These are phyloP conservation scores for Planiliza haematocheilus DNA, from an alignment of 2,113 vertebrate species.

Conservation along the genomic window DNA sequence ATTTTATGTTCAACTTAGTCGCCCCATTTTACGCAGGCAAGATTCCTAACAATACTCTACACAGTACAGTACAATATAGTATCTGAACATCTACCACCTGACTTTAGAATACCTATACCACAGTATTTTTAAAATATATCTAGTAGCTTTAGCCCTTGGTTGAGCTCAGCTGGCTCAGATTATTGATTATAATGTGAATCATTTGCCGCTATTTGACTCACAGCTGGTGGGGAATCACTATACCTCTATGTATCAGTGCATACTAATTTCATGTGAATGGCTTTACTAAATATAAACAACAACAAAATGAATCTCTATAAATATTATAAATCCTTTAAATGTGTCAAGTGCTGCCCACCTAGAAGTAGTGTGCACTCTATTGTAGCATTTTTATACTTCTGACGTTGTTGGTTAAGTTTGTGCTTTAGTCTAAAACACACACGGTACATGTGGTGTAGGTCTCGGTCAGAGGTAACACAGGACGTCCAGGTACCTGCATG, in stretches of 20 bases:
- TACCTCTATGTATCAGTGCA: slow-evolving; percentile 68
- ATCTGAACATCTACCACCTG: background rate
- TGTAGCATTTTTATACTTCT: slow-evolving; percentile 79
- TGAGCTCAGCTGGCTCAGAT: slow-evolving; percentile 15
- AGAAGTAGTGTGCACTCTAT: slow-evolving; percentile 62
- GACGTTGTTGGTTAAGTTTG: slow-evolving; percentile 48
- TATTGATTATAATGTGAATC: background rate
- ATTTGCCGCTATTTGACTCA: slow-evolving; percentile 58
- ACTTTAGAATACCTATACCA: too few species aligned
- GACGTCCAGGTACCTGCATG: slow-evolving; percentile 39
- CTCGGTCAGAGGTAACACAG: slow-evolving; percentile 16
- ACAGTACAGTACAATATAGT: background rate
- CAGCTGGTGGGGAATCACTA: slow-evolving; percentile 48
- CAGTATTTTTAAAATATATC: background rate
- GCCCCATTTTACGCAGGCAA: background rate
- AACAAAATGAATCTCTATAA: slow-evolving; percentile 49
- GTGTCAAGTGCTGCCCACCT: slow-evolving; percentile 63
- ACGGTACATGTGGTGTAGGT: slow-evolving; percentile 11
- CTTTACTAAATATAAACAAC: slow-evolving; percentile 56
- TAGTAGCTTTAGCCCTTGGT: background rate
- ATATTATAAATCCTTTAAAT: slow-evolving; percentile 54
- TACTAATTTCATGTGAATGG: slow-evolving; percentile 62
- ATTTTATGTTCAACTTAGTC: background rate
- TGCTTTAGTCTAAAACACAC: slow-evolving; percentile 54
- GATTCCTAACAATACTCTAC: too few species aligned